A percentile compares a stretch with the other conserved stretches of the same genome.
Evolutionary conservation across 2,797 vertebrate genomes (phyloP).

Genomic region (Siniperca undulata): DNA sequence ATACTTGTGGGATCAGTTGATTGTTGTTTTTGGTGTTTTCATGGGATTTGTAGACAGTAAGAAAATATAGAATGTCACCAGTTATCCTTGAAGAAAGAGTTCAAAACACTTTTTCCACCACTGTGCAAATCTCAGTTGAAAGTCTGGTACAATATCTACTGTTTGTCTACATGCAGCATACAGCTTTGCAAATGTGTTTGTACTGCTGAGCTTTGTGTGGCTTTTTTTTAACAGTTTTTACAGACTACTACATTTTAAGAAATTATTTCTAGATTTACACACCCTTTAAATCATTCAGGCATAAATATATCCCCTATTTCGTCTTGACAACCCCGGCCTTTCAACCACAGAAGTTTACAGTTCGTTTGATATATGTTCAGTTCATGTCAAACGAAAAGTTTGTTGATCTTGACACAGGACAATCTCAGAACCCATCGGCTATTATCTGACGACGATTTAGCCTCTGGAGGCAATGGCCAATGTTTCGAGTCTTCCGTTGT

Average conservation of each 20-base stretch:
- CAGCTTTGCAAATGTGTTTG: not conserved
- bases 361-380: not conserved
- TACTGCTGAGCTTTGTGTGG: not conserved
- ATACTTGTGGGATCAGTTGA: not conserved
- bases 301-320: not conserved
- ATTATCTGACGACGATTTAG: too few relatives aligned
- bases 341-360: not conserved
- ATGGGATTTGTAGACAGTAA: not conserved
- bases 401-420: not conserved
- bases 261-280: constrained; percentile 1
- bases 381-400: not conserved
- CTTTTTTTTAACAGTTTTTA: constrained; percentile 6
- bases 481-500: too few relatives aligned
- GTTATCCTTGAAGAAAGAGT: not conserved
- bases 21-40: not conserved
- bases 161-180: not conserved
- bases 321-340: not conserved
- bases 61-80: not conserved
- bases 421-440: not conserved
- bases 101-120: not conserved
- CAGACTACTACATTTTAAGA: not conserved
- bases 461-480: too few relatives aligned
- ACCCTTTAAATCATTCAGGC: not conserved
- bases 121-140: not conserved
- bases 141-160: not conserved